phyloP scores from a whole-genome alignment of 2,113 vertebrate genomes.

The Phodopus roborovskii region DNA sequence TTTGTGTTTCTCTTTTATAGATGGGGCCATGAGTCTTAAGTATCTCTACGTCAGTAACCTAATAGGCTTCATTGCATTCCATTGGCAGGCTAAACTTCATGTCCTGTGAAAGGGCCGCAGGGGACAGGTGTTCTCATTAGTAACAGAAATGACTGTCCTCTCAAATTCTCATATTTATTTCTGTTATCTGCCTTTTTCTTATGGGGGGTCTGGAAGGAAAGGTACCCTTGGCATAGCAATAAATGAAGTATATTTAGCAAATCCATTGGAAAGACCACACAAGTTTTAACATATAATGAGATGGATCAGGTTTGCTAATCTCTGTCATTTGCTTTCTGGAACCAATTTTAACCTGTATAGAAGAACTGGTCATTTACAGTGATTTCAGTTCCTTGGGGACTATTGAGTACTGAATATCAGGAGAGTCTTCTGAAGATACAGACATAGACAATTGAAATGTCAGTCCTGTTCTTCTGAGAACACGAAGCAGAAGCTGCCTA shows the following conservation, averaged over 20 bases:
- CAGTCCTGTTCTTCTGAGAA: neutral
- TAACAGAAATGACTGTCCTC: neutral
- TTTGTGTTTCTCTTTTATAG: neutral
- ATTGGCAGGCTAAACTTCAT: neutral
- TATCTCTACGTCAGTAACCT: neutral
- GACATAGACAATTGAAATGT: neutral
- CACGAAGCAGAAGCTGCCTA: neutral
- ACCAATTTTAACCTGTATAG: neutral
- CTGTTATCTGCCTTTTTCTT: neutral
- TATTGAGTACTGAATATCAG: neutral
- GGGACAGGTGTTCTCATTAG: neutral
- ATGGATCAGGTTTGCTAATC: neutral
- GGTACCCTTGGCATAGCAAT: neutral
- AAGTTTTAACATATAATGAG: neutral
- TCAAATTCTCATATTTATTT: neutral
- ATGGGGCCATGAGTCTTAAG: neutral
- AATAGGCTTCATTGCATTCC: neutral
- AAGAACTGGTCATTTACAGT: neutral
- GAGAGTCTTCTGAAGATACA: neutral
- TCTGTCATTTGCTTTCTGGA: neutral
- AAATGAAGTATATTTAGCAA: neutral
- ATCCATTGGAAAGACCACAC: neutral
- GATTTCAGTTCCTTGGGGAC: neutral
- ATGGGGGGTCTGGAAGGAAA: neutral
- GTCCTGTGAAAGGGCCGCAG: neutral